These are phyloP conservation scores for Sylvia atricapilla DNA, from an alignment of 2,113 vertebrate species.

Conservation along the genomic window DNA sequence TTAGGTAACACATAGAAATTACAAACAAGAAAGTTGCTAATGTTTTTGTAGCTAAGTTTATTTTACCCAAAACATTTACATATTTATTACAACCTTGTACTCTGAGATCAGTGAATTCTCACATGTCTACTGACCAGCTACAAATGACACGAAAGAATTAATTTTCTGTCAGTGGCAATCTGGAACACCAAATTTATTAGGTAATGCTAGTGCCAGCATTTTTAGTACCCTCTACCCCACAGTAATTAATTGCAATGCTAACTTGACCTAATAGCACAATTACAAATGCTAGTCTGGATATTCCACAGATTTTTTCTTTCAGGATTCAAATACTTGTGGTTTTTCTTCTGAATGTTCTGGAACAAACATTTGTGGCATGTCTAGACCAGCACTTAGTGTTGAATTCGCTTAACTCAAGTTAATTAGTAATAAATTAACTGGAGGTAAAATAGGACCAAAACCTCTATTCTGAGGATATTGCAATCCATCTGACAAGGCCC, in stretches of 20 bases:
- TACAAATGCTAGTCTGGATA: slow-evolving; percentile 11
- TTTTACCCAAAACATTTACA: background rate
- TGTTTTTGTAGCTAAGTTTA: background rate
- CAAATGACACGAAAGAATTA: background rate
- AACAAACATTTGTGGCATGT: slow-evolving; percentile 57
- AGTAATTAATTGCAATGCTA: slow-evolving; percentile 1
- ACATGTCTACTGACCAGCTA: background rate
- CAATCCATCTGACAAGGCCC: background rate
- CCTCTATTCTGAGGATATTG: background rate
- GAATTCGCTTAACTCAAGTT: slow-evolving; percentile 49
- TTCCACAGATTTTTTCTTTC: slow-evolving; percentile 29
- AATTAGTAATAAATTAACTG: slow-evolving; percentile 62
- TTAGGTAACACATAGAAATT: background rate
- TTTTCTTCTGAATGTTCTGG: slow-evolving; percentile 50
- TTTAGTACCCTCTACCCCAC: background rate
- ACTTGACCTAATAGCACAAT: slow-evolving; percentile 37
- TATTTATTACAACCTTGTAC: background rate
- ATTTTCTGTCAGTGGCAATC: background rate
- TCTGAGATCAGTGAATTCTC: background rate
- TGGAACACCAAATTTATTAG: slow-evolving; percentile 14
- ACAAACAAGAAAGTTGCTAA: background rate
- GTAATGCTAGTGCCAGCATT: background rate
- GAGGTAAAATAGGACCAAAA: slow-evolving; percentile 20
- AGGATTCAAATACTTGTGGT: slow-evolving; percentile 46
- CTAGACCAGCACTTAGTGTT: slow-evolving; percentile 35